Base-by-base conservation (phyloP, 30 jellyfish, hydroid and myxozoan species). In the Mastigias papua region DNA sequence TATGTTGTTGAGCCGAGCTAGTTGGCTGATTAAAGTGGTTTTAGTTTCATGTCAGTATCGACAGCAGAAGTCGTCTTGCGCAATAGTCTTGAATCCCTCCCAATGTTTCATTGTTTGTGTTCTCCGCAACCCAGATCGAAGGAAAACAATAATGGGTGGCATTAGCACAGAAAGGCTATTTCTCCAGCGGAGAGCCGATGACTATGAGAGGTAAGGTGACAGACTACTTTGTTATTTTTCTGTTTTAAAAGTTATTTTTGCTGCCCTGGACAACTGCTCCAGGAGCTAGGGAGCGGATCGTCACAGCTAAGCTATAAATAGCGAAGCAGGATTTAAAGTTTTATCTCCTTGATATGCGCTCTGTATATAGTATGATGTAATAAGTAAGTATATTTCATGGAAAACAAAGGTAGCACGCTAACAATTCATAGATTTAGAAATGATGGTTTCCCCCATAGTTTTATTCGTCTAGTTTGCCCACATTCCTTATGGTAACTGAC, bases 141-240 rank as follows among this genome's bases (percentile, higher is more conserved):
- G 98, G 32, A 92, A 78, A 51, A 92, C 98, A 9, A 85, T 92
- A 35, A 86, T 86, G 86, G 98, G 96, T 32, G 98, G 95, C 37
- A 75, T 92, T 34, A 65, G 92, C 70, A 37, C 89, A 22, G 96
- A 80, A 25, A 27, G 64, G 23, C 37, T 68, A 57, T 60, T 48
- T 22, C 49, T 83, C 1, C 50, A 31, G 28, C 77, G 92, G 37
- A 75, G 57, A 50, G 26, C 89, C 0, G 84, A 80, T 34, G 97
- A 80, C n/a, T 57, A 28, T 42, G 97, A 89, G 32, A 89, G 74
- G 97, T 89, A 68, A 33, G 91, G 26, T 35, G 17, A 23, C 67
- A 51, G 67, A n/a, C n/a, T n/a, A n/a, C n/a, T 37, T 37, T 37
- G 54, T 51, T 51, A 8, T 65, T 26, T 61, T 61, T 8, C 33